Conservation (phyloP, 2,797 vertebrate species). For the Lates japonicus region DNA sequence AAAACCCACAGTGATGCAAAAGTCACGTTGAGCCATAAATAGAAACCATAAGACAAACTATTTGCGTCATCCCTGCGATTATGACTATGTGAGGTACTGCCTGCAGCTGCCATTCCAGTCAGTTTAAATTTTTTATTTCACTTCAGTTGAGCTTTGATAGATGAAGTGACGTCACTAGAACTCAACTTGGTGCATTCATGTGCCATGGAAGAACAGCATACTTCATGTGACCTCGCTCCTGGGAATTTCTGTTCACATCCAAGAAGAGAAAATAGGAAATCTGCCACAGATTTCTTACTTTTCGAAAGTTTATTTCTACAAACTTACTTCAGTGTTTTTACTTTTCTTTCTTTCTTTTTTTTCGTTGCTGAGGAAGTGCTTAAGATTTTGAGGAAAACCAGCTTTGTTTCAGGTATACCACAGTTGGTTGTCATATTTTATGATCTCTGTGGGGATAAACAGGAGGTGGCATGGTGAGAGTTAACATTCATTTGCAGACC, state of each 20-base stretch:
- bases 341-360: neutral
- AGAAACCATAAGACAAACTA: conserved; percentile 34
- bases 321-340: neutral
- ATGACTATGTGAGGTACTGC: conserved; percentile 40
- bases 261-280: neutral
- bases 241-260: neutral
- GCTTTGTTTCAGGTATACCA: neutral
- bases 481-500: conserved; percentile 17
- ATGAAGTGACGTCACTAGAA: conserved; percentile 45
- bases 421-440: neutral
- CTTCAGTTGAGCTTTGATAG: conserved; percentile 36
- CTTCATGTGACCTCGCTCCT: conserved; percentile 31
- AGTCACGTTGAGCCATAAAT: conserved; percentile 41
- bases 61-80: conserved; percentile 52
- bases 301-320: neutral
- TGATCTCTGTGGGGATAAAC: conserved; percentile 7
- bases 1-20: conserved; percentile 20
- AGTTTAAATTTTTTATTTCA: conserved; percentile 51
- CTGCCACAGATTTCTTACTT: neutral
- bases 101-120: conserved; percentile 56
- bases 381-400: neutral
- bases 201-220: conserved; percentile 24
- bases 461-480: conserved; percentile 10
- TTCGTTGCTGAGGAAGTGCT: neutral
- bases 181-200: conserved; percentile 46